These are phyloP conservation scores for Hyles vespertilio DNA, from an alignment of 1,140 invertebrate species.

Conservation along the genomic window DNA sequence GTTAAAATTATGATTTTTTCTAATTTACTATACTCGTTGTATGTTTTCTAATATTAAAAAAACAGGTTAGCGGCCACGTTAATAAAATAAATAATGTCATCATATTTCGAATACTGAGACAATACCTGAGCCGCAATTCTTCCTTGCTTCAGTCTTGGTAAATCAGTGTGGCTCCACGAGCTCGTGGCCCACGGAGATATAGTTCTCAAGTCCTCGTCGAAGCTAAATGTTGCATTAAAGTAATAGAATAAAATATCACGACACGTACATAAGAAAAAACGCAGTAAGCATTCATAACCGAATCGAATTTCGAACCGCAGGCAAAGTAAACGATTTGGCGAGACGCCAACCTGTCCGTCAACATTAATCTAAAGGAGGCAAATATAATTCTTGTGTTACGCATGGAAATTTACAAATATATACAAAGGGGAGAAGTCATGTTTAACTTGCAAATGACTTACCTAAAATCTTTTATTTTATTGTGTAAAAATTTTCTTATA, in stretches of 20 bases:
- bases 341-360: constrained; percentile 19
- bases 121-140: constrained; percentile 89
- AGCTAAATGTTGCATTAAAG: constrained; percentile 45
- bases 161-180: constrained; percentile 90
- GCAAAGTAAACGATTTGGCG: constrained; percentile 18
- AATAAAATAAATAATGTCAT: too few relatives aligned
- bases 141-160: constrained; percentile 86
- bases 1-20: too few relatives aligned
- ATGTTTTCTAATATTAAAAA: not conserved
- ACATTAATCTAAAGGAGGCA: constrained; percentile 19
- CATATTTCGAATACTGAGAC: too few relatives aligned
- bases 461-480: constrained; percentile 89
- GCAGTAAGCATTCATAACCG: constrained; percentile 14
- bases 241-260: not conserved
- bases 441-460: constrained; percentile 42
- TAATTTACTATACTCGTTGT: not conserved
- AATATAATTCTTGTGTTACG: constrained; percentile 9
- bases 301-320: constrained; percentile 21
- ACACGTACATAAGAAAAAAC: constrained; percentile 1
- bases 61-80: not conserved
- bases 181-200: constrained; percentile 86
- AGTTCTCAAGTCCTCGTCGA: constrained; percentile 82
- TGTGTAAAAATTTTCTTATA: constrained; percentile 90
- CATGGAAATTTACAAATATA: not conserved
- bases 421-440: not conserved